Percentiles rank a stretch among this genome's conserved stretches.
phyloP scores from a whole-genome alignment of 2,888 invertebrate genomes.

The Nemotelus pantherinus region DNA sequence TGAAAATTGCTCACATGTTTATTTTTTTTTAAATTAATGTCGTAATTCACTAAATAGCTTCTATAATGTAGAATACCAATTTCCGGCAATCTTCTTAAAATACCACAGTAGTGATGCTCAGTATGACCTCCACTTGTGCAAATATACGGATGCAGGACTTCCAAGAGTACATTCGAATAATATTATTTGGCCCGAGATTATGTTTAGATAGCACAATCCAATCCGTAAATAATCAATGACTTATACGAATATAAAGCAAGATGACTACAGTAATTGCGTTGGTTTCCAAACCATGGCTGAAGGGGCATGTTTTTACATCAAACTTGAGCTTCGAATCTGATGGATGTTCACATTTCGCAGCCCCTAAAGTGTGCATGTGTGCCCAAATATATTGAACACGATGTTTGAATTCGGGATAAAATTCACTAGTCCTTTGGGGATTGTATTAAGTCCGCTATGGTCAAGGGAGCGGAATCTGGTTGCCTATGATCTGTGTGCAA shows the following conservation, averaged over 20 bases:
- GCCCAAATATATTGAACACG: conserved; percentile 47
- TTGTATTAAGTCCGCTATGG: conserved; percentile 35
- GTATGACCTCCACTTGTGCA: no score
- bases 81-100: no score
- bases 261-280: conserved; percentile 49
- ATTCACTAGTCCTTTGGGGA: conserved; percentile 49
- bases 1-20: no score
- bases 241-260: conserved; percentile 35
- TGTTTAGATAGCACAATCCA: conserved; percentile 46
- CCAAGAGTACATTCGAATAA: background rate
- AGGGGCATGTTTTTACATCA: background rate
- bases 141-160: no score
- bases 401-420: conserved; percentile 51
- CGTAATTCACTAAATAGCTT: no score
- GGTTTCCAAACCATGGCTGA: conserved; percentile 42
- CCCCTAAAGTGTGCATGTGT: conserved; percentile 45
- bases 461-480: conserved; percentile 36
- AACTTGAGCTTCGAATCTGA: no score
- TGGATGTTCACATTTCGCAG: background rate
- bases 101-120: no score
- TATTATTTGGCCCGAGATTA: conserved; percentile 26
- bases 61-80: no score
- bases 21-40: no score
- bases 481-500: conserved; percentile 36
- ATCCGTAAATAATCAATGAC: conserved; percentile 47